These are phyloP conservation scores for Oceanodroma tethys DNA, from an alignment of 2,113 vertebrate species.

Conservation along the genomic window DNA sequence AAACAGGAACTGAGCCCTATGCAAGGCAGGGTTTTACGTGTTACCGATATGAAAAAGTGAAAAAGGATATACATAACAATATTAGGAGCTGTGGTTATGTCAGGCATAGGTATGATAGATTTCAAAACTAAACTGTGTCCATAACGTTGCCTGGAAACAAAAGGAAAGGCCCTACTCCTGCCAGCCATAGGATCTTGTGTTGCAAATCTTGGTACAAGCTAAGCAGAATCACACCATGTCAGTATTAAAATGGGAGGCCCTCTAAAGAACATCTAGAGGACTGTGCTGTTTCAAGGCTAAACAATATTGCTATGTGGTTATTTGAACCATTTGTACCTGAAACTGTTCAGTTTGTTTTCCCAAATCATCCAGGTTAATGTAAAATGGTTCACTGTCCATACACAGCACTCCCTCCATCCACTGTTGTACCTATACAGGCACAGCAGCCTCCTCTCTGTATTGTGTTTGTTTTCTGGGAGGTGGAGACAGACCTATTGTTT, in stretches of 20 bases:
- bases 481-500: conserved; percentile 62
- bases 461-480: conserved; percentile 57
- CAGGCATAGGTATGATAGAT: not conserved
- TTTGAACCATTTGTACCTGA: conserved; percentile 62
- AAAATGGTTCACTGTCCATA: conserved; percentile 51
- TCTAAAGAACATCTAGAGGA: conserved; percentile 29
- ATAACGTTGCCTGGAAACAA: not conserved
- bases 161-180: not conserved
- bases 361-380: conserved; percentile 39
- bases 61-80: not conserved
- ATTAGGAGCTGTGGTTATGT: not conserved
- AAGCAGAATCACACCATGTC: conserved; percentile 15
- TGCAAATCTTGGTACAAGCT: not conserved
- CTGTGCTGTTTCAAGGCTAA: conserved; percentile 50
- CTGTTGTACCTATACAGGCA: conserved; percentile 45
- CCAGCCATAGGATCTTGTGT: not conserved
- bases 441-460: conserved; percentile 59
- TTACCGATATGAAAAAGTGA: not conserved
- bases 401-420: conserved; percentile 43
- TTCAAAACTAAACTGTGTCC: not conserved
- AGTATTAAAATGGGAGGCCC: conserved; percentile 53
- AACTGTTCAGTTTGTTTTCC: conserved; percentile 47
- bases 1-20: not conserved
- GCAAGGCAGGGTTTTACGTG: conserved; percentile 12
- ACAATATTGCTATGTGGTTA: conserved; percentile 16